Conservation (phyloP, 2,113 vertebrate species). For the Paradoxurus hermaphroditus region DNA sequence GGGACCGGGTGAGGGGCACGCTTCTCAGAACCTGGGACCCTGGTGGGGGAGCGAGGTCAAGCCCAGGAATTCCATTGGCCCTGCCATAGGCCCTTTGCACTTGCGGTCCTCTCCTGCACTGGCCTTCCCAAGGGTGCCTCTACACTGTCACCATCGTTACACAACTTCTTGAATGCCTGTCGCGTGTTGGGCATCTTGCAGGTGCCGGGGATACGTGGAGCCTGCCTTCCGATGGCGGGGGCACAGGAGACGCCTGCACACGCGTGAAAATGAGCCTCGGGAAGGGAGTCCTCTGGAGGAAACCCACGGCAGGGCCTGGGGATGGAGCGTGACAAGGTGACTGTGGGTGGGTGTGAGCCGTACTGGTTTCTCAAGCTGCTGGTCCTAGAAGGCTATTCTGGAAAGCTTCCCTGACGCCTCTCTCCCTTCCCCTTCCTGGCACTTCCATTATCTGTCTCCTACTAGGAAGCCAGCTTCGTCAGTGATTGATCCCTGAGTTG, state of each 20-base stretch:
- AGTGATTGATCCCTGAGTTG: too few relatives aligned
- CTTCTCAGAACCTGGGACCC: neutral
- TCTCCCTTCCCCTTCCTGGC: neutral
- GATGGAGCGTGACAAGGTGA: neutral
- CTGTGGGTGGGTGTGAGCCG: neutral
- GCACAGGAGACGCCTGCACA: neutral
- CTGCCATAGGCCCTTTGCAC: neutral
- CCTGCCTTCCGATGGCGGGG: neutral
- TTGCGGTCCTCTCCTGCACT: neutral
- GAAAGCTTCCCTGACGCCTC: accelerated
- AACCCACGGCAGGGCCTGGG: neutral
- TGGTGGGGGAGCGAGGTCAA: neutral
- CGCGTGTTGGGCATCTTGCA: neutral
- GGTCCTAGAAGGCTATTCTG: neutral
- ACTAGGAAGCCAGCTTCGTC: neutral
- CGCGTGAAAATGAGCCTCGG: neutral
- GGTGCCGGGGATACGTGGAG: neutral
- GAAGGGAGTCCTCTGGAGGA: neutral
- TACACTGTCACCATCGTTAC: neutral
- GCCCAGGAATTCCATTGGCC: neutral
- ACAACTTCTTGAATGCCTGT: neutral
- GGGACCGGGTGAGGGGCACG: neutral
- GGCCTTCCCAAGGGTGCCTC: neutral
- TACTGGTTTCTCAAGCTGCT: neutral
- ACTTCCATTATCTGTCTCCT: neutral